Conservation (phyloP, 2,113 vertebrate genomes). For the Grus americana region DNA sequence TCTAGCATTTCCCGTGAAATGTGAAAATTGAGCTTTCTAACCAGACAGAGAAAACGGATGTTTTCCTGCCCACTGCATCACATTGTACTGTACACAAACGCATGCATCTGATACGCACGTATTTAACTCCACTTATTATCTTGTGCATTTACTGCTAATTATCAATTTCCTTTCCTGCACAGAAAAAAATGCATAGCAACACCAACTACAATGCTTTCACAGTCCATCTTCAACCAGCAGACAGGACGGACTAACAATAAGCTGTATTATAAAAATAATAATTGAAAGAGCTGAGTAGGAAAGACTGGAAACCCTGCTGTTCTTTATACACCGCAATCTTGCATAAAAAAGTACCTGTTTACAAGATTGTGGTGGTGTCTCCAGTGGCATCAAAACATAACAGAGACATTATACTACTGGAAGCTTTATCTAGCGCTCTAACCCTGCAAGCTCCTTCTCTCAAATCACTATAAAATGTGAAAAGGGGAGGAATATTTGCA, state of each 20-base stretch:
- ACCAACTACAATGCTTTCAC: neutral
- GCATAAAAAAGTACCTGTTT: neutral
- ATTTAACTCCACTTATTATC: fast-evolving
- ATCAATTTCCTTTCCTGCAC: neutral
- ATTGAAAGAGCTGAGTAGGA: neutral
- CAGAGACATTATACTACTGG: neutral
- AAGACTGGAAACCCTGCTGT: neutral
- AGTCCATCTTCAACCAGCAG: fast-evolving
- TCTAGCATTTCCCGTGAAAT: neutral
- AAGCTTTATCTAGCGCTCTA: neutral
- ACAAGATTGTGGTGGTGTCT: neutral
- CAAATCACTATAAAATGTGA: neutral
- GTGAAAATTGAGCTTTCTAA: neutral
- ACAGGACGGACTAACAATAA: neutral
- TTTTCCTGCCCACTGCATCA: neutral
- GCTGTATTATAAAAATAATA: neutral
- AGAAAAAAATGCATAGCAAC: neutral
- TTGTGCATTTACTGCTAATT: neutral
- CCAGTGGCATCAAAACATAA: neutral
- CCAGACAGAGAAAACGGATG: fast-evolving
- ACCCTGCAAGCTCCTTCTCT: neutral
- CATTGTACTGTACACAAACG: fast-evolving
- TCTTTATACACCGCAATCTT: neutral
- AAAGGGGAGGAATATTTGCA: neutral
- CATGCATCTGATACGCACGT: fast-evolving